Evolutionary conservation across 2,888 invertebrate species (phyloP).

Genomic region (Drosophila recens): DNA sequence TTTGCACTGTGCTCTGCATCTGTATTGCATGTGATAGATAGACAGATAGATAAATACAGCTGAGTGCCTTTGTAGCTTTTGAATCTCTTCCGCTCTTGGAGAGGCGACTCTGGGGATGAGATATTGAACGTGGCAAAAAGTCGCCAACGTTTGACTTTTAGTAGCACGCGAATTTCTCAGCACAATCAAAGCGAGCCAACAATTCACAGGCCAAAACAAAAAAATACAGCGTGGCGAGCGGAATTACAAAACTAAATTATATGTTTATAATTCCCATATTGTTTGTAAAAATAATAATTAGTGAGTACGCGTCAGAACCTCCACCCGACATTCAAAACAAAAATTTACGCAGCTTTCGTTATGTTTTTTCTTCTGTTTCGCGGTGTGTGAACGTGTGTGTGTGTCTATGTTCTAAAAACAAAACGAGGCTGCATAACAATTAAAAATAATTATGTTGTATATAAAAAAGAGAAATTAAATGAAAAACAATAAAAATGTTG

Average conservation of each 20-base stretch:
- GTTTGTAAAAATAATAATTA: constrained; percentile 74
- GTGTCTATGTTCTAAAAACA: constrained; percentile 52
- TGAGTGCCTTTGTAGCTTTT: constrained; percentile 49
- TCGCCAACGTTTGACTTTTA: constrained; percentile 78
- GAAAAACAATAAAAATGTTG: constrained; percentile 51
- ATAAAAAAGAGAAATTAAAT: constrained; percentile 23
- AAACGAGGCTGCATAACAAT: constrained; percentile 63
- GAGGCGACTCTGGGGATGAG: constrained; percentile 31
- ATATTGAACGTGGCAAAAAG: constrained; percentile 70
- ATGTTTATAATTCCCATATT: constrained; percentile 77
- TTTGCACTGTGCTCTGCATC: constrained; percentile 32
- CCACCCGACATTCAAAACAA: constrained; percentile 25
- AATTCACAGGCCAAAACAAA: constrained; percentile 54
- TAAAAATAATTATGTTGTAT: constrained; percentile 60
- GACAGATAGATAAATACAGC: constrained; percentile 43
- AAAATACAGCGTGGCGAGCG: constrained; percentile 35
- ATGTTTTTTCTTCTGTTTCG: constrained; percentile 5
- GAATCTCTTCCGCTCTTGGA: constrained; percentile 48
- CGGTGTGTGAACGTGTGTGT: constrained; percentile 18
- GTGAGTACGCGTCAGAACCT: constrained; percentile 68
- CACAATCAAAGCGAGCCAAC: constrained; percentile 63
- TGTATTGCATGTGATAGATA: constrained; percentile 31
- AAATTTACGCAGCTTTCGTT: constrained; percentile 47
- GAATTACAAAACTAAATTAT: constrained; percentile 63
- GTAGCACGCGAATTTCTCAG: constrained; percentile 77